phyloP scores from a whole-genome alignment of 2,888 invertebrate species.

The Watsonalla binaria region DNA sequence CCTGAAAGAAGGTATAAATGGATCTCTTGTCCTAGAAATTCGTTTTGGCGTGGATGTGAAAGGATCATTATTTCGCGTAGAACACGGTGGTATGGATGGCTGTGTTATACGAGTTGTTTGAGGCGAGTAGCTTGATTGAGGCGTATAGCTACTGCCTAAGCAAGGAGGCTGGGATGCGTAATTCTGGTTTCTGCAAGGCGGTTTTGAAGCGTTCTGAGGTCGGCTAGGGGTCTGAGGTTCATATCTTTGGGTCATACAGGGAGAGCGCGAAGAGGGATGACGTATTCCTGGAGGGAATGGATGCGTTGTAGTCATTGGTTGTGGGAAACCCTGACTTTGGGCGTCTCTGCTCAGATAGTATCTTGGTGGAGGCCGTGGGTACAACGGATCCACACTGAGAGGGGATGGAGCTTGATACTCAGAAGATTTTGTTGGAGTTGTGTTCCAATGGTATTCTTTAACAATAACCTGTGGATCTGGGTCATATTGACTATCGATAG shows the following conservation, averaged over 20 bases:
- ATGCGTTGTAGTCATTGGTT: neutral
- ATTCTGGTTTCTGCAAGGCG: neutral
- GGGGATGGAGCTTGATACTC: neutral
- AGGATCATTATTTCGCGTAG: neutral
- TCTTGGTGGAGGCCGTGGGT: neutral
- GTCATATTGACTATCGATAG: neutral
- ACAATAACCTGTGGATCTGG: conserved; percentile 32
- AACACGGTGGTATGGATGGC: neutral
- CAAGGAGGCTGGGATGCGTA: neutral
- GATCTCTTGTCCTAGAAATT: neutral
- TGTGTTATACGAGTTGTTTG: neutral
- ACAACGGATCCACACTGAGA: neutral
- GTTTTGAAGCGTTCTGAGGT: neutral
- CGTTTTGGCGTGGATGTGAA: neutral
- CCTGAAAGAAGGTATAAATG: neutral
- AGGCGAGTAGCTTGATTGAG: neutral
- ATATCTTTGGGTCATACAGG: neutral
- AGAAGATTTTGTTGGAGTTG: conserved; percentile 7
- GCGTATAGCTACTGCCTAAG: neutral
- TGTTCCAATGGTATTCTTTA: conserved; percentile 46
- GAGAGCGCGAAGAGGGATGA: neutral
- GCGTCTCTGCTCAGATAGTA: neutral
- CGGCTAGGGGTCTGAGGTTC: neutral
- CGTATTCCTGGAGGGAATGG: neutral
- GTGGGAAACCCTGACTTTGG: neutral